Conservation (phyloP, 2,888 invertebrate genomes). For the Xanthia togata region DNA sequence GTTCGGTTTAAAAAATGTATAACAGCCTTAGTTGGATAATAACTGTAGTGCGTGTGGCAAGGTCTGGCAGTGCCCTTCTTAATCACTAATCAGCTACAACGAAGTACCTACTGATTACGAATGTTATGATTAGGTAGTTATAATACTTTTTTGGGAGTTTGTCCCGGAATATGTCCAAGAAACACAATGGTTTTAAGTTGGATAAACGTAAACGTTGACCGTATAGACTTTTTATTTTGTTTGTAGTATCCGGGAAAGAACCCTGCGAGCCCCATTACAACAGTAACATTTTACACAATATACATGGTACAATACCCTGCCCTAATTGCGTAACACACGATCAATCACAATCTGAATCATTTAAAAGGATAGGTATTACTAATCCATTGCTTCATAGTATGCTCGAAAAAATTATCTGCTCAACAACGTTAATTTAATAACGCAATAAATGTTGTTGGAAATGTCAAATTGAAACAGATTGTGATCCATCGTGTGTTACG, state of each 20-base stretch:
- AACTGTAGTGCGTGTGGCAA: neutral
- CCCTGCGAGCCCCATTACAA: neutral
- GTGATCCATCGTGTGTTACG: too few species aligned
- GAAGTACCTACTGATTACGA: neutral
- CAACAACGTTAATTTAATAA: too few species aligned
- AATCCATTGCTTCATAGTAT: too few species aligned
- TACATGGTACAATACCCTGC: too few species aligned
- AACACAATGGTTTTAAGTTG: neutral
- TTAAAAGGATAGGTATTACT: too few species aligned
- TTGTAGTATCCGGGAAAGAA: slow-evolving; percentile 9
- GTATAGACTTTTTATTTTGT: neutral
- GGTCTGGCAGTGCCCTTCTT: neutral
- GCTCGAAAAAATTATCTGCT: too few species aligned
- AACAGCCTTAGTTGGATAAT: neutral
- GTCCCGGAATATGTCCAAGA: neutral
- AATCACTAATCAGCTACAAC: neutral
- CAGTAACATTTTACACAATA: neutral
- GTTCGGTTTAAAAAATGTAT: neutral
- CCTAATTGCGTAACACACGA: neutral
- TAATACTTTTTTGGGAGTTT: neutral
- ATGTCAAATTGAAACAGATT: too few species aligned
- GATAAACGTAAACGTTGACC: neutral
- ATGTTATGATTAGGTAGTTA: neutral
- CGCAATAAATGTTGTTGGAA: too few species aligned
- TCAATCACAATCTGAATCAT: too few species aligned